Evolutionary conservation across 2,888 invertebrate species (phyloP).

Genomic region (Zootermopsis nevadensis): DNA sequence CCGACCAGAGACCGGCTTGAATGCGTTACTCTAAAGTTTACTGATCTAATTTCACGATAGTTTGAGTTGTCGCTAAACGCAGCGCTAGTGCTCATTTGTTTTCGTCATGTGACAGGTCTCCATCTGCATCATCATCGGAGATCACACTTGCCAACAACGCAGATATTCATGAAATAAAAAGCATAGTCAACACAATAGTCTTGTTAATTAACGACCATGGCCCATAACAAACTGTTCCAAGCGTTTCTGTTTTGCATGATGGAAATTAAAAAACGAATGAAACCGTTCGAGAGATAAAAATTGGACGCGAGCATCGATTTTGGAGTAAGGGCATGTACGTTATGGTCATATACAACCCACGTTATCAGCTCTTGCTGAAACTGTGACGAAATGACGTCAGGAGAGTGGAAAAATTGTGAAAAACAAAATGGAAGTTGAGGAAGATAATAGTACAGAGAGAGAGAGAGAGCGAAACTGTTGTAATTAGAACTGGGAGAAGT

Average conservation of each 20-base stretch:
- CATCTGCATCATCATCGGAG: not conserved
- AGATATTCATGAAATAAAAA: not conserved
- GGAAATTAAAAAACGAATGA: constrained; percentile 7
- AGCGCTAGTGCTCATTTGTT: not conserved
- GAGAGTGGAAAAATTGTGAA: not conserved
- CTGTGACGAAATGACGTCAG: not conserved
- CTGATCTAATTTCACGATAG: constrained; percentile 38
- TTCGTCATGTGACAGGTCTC: constrained; percentile 13
- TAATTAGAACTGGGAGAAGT: constrained; percentile 29
- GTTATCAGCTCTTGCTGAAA: constrained; percentile 11
- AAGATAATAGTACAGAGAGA: not conserved
- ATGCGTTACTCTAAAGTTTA: not conserved
- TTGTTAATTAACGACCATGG: constrained; percentile 18
- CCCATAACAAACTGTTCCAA: constrained; percentile 9
- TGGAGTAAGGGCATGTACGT: constrained; percentile 3
- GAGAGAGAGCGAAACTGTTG: not conserved
- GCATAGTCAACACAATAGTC: not conserved
- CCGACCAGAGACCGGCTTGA: not conserved
- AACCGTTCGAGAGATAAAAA: constrained; percentile 21
- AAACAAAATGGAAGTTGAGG: not conserved
- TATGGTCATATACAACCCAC: not conserved
- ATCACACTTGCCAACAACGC: not conserved
- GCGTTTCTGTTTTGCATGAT: constrained; percentile 7
- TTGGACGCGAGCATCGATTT: not conserved
- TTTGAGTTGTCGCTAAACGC: not conserved